These are phyloP conservation scores for Cephus sareptanus DNA, from an alignment of 2,888 invertebrate genomes.

Conservation along the genomic window DNA sequence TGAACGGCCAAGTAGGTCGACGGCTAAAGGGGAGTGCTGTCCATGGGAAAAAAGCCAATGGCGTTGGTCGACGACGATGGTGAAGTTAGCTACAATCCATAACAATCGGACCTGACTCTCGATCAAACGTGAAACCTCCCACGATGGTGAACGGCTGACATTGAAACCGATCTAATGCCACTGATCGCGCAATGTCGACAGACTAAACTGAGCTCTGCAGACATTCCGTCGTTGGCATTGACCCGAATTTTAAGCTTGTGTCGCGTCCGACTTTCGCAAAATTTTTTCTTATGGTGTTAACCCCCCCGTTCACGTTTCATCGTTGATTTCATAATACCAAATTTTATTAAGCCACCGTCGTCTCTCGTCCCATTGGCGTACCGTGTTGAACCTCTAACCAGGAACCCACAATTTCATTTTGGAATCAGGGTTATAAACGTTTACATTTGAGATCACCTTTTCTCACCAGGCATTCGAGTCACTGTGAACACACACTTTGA, in stretches of 20 bases:
- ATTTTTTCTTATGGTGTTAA: neutral
- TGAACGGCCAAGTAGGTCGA: neutral
- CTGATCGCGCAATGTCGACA: slow-evolving; percentile 23
- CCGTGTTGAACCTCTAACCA: neutral
- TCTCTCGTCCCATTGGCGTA: neutral
- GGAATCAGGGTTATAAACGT: neutral
- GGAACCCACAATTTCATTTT: neutral
- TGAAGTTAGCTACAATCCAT: neutral
- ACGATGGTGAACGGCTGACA: slow-evolving; percentile 21
- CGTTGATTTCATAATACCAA: neutral
- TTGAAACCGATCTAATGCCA: slow-evolving; percentile 16
- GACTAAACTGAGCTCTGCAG: slow-evolving; percentile 38
- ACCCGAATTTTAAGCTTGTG: slow-evolving; percentile 59
- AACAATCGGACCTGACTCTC: neutral
- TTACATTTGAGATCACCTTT: neutral
- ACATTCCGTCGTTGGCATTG: slow-evolving; percentile 57
- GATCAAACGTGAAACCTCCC: neutral
- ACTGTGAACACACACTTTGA: neutral
- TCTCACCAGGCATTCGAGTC: neutral
- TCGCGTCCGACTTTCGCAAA: neutral
- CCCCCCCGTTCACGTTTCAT: neutral
- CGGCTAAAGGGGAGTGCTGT: neutral
- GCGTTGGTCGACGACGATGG: neutral
- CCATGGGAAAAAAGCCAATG: neutral
- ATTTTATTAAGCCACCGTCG: neutral